Evolutionary conservation across 2,888 invertebrate genomes (phyloP).

Genomic region (Masnerella sp.): DNA sequence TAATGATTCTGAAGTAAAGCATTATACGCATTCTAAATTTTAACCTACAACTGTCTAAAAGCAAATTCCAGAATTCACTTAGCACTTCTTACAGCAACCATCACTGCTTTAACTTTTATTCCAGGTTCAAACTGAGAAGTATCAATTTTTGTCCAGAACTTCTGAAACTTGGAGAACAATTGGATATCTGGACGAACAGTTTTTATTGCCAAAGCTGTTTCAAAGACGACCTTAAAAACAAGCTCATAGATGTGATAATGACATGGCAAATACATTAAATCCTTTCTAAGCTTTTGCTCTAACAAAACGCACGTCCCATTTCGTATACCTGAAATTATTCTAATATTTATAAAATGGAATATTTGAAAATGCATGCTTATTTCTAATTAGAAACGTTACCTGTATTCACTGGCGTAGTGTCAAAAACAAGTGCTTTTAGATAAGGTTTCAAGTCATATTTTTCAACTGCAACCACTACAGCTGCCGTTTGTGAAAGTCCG

Average conservation of each 20-base stretch:
- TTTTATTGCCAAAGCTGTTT: neutral
- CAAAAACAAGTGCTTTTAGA: conserved; percentile 61
- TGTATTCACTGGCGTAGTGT: conserved; percentile 52
- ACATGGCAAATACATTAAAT: conserved; percentile 64
- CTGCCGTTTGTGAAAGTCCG: neutral
- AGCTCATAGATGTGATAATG: conserved; percentile 65
- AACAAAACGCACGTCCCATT: conserved; percentile 43
- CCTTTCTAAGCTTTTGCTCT: conserved; percentile 58
- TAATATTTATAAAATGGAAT: neutral
- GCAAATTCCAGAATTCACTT: neutral
- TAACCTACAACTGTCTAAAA: neutral
- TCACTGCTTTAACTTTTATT: neutral
- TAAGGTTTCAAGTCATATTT: conserved; percentile 42
- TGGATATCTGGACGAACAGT: neutral
- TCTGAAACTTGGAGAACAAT: neutral
- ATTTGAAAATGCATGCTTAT: neutral
- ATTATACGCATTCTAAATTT: neutral
- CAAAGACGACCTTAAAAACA: neutral
- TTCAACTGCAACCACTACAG: conserved; percentile 17
- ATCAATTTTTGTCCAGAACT: neutral
- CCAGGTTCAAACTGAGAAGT: neutral
- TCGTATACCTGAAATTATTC: conserved; percentile 58
- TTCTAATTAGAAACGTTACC: neutral
- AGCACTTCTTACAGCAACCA: neutral
- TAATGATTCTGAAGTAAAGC: neutral